These are phyloP conservation scores for Neotragus pygmaeus DNA, from an alignment of 2,113 vertebrate genomes.

Conservation along the genomic window DNA sequence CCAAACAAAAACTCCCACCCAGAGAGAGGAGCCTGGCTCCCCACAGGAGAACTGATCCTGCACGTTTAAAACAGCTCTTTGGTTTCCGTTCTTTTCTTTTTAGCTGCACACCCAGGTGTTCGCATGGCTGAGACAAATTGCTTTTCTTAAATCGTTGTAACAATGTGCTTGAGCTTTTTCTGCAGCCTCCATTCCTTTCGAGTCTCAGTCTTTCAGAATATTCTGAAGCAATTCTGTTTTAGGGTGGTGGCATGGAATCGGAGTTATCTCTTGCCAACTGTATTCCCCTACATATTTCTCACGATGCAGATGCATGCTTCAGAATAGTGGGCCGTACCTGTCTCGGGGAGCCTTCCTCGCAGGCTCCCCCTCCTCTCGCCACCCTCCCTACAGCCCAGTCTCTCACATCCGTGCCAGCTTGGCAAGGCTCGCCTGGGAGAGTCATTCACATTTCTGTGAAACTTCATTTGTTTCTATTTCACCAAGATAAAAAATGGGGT, in stretches of 20 bases:
- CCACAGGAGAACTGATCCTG: slow-evolving; percentile 74
- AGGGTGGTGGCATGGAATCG: slow-evolving; percentile 99
- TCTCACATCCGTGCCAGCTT: slow-evolving; percentile 29
- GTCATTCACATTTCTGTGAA: background rate
- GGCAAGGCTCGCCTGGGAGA: slow-evolving; percentile 48
- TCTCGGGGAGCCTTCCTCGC: slow-evolving; percentile 79
- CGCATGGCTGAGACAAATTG: slow-evolving; percentile 84
- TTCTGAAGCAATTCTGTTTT: slow-evolving; percentile 99
- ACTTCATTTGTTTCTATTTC: slow-evolving; percentile 42
- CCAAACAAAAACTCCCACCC: background rate
- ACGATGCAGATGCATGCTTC: slow-evolving; percentile 93
- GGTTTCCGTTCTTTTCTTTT: slow-evolving; percentile 77
- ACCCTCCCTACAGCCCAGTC: slow-evolving; percentile 50
- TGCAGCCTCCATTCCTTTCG: slow-evolving; percentile 91
- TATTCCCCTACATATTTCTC: slow-evolving; percentile 93
- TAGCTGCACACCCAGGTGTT: slow-evolving; percentile 81
- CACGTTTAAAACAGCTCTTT: slow-evolving; percentile 83
- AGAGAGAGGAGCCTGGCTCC: background rate
- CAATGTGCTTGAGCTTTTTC: slow-evolving; percentile 90
- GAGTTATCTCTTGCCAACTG: slow-evolving; percentile 95
- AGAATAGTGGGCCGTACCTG: slow-evolving; percentile 88
- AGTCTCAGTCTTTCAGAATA: slow-evolving; percentile 96
- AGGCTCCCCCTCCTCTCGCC: background rate
- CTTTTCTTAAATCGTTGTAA: slow-evolving; percentile 82
- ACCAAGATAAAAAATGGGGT: background rate